Conservation (phyloP, 2,113 vertebrate species). For the Phalacrocorax carbo region DNA sequence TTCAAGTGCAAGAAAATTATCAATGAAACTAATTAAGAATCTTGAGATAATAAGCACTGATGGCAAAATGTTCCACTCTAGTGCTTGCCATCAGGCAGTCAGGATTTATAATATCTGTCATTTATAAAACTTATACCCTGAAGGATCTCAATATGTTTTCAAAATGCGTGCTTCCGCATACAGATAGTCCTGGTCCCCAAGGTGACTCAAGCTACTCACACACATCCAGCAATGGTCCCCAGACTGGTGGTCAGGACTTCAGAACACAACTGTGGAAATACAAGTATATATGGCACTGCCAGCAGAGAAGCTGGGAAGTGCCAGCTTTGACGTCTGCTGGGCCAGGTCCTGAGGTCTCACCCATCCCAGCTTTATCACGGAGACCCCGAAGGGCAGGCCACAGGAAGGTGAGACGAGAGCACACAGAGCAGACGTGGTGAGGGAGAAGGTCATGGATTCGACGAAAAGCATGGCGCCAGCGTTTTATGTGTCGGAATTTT, state of each 20-base stretch:
- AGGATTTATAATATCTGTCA: constrained; percentile 36
- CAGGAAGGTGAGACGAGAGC: not conserved
- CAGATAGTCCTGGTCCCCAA: not conserved
- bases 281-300: rapidly evolving
- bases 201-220: not conserved
- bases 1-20: constrained; percentile 62
- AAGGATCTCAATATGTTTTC: not conserved
- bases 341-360: not conserved
- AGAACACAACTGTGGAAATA: not conserved
- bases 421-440: rapidly evolving
- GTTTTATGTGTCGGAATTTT: not conserved
- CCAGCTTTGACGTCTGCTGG: not conserved
- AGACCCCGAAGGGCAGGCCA: not conserved
- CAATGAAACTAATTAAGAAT: constrained; percentile 67
- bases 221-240: not conserved
- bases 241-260: not conserved
- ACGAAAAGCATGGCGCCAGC: not conserved
- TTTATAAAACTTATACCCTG: constrained; percentile 4
- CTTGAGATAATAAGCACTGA: constrained; percentile 62
- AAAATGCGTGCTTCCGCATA: not conserved
- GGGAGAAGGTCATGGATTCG: not conserved
- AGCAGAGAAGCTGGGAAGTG: not conserved
- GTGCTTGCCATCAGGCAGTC: constrained; percentile 43
- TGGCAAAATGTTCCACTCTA: constrained; percentile 62
- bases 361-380: not conserved